phyloP scores from a whole-genome alignment of 2,113 vertebrate genomes.

The Eublepharis macularius region DNA sequence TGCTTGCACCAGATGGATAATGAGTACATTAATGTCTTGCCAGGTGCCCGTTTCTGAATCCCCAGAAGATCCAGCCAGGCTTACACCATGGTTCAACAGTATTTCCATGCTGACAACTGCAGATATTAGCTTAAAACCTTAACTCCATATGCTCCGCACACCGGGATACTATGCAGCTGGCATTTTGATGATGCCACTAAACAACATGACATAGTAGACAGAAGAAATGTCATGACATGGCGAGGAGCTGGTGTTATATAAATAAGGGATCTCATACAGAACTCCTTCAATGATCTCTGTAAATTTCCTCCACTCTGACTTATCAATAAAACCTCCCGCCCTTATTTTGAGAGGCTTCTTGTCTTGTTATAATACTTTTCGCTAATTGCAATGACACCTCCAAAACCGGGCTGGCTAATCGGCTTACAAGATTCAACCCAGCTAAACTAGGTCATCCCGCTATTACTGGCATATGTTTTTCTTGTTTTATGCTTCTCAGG shows the following conservation, averaged over 20 bases:
- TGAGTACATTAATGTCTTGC: constrained; percentile 29
- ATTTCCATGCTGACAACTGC: constrained; percentile 59
- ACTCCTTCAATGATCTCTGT: neutral
- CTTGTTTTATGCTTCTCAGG: constrained; percentile 34
- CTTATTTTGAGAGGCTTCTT: neutral
- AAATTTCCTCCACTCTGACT: neutral
- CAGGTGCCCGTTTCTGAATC: constrained; percentile 40
- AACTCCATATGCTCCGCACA: constrained; percentile 44
- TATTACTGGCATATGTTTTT: constrained; percentile 63
- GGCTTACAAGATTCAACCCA: constrained; percentile 63
- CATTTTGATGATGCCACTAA: neutral
- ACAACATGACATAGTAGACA: neutral
- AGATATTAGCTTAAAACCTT: constrained; percentile 62
- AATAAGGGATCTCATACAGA: neutral
- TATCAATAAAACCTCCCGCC: constrained; percentile 1
- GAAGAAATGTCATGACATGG: neutral
- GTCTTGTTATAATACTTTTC: constrained; percentile 43
- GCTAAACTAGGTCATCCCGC: constrained; percentile 66
- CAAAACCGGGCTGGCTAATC: constrained; percentile 59
- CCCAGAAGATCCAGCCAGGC: constrained; percentile 45
- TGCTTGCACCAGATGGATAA: constrained; percentile 27
- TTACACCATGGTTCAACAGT: constrained; percentile 57
- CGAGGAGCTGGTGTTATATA: neutral
- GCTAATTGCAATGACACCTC: constrained; percentile 65
- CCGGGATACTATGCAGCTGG: neutral